These are phyloP conservation scores for Naja naja DNA, from an alignment of 2,113 vertebrate genomes.

Conservation along the genomic window DNA sequence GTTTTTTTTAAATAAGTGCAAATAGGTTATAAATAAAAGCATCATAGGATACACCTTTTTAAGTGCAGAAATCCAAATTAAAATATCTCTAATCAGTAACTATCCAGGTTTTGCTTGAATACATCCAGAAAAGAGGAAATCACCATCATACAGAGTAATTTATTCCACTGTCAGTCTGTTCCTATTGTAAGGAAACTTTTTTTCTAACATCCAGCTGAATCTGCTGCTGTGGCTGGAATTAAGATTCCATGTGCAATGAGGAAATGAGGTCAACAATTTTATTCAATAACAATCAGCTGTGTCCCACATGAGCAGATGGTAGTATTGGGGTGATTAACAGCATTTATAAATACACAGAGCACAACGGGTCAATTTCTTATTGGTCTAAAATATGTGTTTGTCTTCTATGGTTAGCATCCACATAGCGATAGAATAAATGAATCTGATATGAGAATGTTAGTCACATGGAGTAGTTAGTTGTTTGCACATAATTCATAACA, in stretches of 20 bases:
- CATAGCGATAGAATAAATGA: neutral
- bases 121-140: neutral
- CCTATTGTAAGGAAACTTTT: neutral
- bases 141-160: neutral
- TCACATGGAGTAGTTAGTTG: neutral
- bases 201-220: neutral
- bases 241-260: neutral
- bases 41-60: neutral
- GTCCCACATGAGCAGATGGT: neutral
- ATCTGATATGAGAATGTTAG: neutral
- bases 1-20: neutral
- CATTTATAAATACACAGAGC: neutral
- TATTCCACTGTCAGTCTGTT: neutral
- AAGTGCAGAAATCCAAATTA: neutral
- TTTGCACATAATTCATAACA: neutral
- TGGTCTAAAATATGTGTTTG: neutral
- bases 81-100: neutral
- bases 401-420: neutral
- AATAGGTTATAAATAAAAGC: neutral
- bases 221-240: neutral
- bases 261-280: neutral
- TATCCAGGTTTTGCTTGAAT: neutral
- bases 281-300: neutral
- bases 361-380: neutral
- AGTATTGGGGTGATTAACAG: neutral